phyloP scores from a whole-genome alignment of 2,888 invertebrate species.

The Eupithecia inturbata region DNA sequence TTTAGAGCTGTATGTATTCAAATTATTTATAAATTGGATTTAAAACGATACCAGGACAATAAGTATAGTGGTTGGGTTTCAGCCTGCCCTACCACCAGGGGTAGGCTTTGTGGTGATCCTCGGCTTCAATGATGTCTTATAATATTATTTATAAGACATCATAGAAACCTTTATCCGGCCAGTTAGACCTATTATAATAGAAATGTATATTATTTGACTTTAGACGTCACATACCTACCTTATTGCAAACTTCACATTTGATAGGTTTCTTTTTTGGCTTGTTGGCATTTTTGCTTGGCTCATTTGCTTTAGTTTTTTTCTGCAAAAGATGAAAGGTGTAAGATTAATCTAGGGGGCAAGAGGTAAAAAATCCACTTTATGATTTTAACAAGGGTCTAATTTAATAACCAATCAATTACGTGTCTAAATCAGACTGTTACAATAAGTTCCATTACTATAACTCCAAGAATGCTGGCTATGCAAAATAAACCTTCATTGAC shows the following conservation, averaged over 20 bases:
- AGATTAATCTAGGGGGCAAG: background rate
- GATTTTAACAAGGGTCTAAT: background rate
- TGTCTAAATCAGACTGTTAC: background rate
- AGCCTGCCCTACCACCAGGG: too few species aligned
- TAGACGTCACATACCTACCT: background rate
- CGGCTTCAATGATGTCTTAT: too few species aligned
- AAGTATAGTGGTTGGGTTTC: too few species aligned
- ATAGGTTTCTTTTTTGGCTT: background rate
- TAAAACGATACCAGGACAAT: too few species aligned
- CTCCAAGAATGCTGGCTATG: background rate
- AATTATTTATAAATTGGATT: too few species aligned
- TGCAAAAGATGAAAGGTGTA: background rate
- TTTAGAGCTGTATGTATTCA: too few species aligned
- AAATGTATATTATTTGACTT: too few species aligned
- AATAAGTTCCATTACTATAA: background rate
- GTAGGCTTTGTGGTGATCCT: too few species aligned
- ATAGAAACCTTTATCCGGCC: too few species aligned
- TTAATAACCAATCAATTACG: background rate
- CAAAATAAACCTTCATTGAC: background rate
- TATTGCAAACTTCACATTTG: constrained; percentile 5
- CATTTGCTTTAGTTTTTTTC: background rate
- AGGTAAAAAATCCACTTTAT: background rate
- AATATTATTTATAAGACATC: too few species aligned
- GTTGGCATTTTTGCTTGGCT: background rate
- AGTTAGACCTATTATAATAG: too few species aligned